Conservation (phyloP, 2,113 vertebrate genomes). For the Tragelaphus imberbis region DNA sequence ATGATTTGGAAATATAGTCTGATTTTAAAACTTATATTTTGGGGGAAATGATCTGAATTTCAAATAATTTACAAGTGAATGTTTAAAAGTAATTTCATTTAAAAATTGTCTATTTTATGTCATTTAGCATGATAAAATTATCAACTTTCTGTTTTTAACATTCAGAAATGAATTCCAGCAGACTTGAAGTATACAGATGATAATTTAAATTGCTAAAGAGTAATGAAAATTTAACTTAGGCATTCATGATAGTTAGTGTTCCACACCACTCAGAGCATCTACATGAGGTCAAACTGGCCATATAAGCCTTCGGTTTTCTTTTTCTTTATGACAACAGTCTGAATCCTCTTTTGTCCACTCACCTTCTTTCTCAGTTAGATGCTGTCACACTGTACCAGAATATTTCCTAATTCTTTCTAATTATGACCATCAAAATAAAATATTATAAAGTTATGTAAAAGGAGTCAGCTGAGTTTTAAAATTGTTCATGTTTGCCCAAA, state of each 20-base stretch:
- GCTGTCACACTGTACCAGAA: background rate
- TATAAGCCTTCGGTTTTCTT: background rate
- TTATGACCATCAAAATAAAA: conserved; percentile 38
- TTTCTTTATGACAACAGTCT: background rate
- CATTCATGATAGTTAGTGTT: background rate
- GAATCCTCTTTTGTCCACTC: background rate
- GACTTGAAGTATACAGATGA: background rate
- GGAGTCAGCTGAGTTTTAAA: background rate
- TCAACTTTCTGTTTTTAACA: conserved; percentile 4
- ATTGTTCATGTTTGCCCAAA: background rate
- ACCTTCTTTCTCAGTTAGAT: conserved; percentile 31
- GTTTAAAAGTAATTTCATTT: background rate
- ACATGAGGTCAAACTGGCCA: background rate
- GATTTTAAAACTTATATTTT: background rate
- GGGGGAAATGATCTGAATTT: background rate
- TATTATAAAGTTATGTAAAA: background rate
- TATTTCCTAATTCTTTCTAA: conserved; percentile 26
- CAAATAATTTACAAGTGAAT: background rate
- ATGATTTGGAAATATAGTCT: background rate
- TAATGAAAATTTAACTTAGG: conserved; percentile 31
- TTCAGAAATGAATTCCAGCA: conserved; percentile 11
- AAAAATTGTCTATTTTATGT: background rate
- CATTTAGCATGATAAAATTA: background rate
- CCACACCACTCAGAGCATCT: background rate
- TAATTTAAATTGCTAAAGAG: conserved; percentile 55